Conservation (phyloP, 2,797 vertebrate species). For the Pseudochirops corinnae region DNA sequence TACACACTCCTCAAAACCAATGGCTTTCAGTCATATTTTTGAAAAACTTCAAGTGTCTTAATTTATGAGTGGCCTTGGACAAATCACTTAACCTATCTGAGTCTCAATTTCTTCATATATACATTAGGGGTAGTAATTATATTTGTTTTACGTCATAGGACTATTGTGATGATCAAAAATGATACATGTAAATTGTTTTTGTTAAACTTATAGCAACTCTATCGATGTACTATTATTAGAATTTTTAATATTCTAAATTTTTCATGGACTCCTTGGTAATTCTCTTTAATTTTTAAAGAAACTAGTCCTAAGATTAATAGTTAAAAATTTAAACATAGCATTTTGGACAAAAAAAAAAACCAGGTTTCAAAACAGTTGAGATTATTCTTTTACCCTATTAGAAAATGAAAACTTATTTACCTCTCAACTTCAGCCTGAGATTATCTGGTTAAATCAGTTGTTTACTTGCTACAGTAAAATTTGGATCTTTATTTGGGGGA, state of each 20-base stretch:
- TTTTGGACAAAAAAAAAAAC: conserved; percentile 26
- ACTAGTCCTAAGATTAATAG: not conserved
- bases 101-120: not conserved
- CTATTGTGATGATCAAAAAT: not conserved
- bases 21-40: not conserved
- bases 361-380: conserved; percentile 25
- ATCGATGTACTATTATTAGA: conserved; percentile 18
- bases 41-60: not conserved
- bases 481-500: not conserved
- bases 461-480: not conserved
- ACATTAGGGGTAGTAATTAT: not conserved
- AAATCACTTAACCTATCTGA: not conserved
- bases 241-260: not conserved
- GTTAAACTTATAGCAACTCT: not conserved
- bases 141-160: not conserved
- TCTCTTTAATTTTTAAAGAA: conserved; percentile 9
- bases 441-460: not conserved
- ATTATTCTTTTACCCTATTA: conserved; percentile 3
- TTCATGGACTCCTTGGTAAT: conserved; percentile 9
- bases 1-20: not conserved
- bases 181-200: not conserved
- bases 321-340: not conserved
- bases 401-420: conserved; percentile 17
- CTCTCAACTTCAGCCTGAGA: conserved; percentile 14
- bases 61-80: not conserved